Conservation (phyloP, 2,888 invertebrate species). For the Oxycera nigricornis region DNA sequence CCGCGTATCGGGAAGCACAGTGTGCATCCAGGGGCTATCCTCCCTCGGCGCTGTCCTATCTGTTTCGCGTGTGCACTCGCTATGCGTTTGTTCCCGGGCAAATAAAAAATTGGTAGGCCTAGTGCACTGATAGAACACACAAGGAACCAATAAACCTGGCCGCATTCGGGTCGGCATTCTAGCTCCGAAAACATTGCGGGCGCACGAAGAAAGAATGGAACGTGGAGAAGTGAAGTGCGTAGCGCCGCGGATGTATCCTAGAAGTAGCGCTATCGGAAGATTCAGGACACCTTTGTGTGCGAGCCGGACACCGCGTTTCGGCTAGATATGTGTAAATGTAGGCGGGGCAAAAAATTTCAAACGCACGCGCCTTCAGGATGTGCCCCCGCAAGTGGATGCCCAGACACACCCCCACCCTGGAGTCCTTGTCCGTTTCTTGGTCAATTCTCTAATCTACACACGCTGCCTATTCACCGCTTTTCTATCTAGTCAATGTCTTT, state of each 20-base stretch:
- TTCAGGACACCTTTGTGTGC: constrained; percentile 21
- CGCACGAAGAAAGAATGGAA: not conserved
- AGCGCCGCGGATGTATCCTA: constrained; percentile 18
- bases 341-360: constrained; percentile 49
- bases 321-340: constrained; percentile 41
- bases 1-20: constrained; percentile 13
- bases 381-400: constrained; percentile 17
- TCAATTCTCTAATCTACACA: constrained; percentile 39
- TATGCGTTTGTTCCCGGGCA: constrained; percentile 21
- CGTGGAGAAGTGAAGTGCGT: constrained; percentile 34
- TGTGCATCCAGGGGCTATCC: constrained; percentile 9
- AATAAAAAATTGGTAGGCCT: constrained; percentile 24
- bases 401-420: constrained; percentile 47
- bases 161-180: constrained; percentile 5
- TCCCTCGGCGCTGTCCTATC: constrained; percentile 19
- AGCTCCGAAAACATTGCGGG: constrained; percentile 2
- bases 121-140: constrained; percentile 16
- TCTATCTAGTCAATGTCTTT: constrained; percentile 48
- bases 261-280: constrained; percentile 1
- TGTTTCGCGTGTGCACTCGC: not conserved
- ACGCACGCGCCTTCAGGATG: constrained; percentile 47
- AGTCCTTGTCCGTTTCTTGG: constrained; percentile 33
- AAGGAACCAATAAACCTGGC: constrained; percentile 34
- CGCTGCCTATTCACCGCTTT: constrained; percentile 39
- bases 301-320: constrained; percentile 4